Base-by-base conservation (phyloP, 2,113 vertebrate species). In the Meleagris gallopavo region DNA sequence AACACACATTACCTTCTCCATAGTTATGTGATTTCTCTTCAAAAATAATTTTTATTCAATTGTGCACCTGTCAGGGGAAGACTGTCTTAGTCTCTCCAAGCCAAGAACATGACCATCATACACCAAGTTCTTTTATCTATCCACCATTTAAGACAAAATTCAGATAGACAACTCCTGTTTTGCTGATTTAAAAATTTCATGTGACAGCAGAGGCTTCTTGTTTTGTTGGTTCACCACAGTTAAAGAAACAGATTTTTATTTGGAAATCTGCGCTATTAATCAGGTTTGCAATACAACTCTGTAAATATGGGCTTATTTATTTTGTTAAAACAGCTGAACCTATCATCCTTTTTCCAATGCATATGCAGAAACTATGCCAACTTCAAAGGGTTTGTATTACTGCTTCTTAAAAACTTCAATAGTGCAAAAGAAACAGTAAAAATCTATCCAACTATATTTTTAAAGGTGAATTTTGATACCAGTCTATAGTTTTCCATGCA, bases 291-390 rank as follows among this genome's bases (percentile, higher is more conserved):
- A 2, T 2, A 62, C 25, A 73, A 12, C 6, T 52, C 25, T 20
- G 29, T 76, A 46, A 76, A 65, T 57, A 50, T 1, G 8, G 45
- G 8, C 6, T 79, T 78, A 14, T 79, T 46, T 52, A 27, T 83
- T 73, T 32, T 84, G 69, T 76, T 41, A 61, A 73, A 81, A 41
- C 10, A 20, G 12, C 48, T 78, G n/a, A 66, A 22, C 13, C 30
- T 48, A 14, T 82, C 27, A 17, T 57, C 36, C 79, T 83, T 2
- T 21, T 92, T 55, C 60, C 34, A 70, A 11, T 46, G 14, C 9
- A 32, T 5, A 36, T 20, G n/a, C 3, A 34, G 80, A 77, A 67
- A 40, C 61, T 12, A 50, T 1, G 0, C 11, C 1, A 1, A 36
- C 13, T 36, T 32, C 32, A 54, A 80, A 91, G 52, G 67, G 70